Evolutionary conservation across 1,140 invertebrate genomes (phyloP).

Genomic region (Solenopsis fugax): DNA sequence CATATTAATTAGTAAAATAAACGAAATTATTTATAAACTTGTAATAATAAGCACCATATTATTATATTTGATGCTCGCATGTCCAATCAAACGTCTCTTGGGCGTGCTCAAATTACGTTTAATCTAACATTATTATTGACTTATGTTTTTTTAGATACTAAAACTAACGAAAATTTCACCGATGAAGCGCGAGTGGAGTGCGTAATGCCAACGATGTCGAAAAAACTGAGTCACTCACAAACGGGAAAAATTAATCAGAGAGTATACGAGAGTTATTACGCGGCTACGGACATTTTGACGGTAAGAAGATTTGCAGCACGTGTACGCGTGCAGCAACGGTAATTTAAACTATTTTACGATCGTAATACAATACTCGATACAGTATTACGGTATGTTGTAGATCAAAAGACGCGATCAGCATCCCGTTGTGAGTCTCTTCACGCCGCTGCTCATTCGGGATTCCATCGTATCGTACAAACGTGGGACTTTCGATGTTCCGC

Average conservation of each 20-base stretch:
- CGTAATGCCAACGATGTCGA: slow-evolving; percentile 73
- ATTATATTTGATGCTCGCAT: not conserved
- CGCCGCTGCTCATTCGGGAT: slow-evolving; percentile 90
- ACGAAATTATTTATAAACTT: slow-evolving; percentile 24
- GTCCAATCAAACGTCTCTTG: not conserved
- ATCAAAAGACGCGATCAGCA: slow-evolving; percentile 89
- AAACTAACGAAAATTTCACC: slow-evolving; percentile 77
- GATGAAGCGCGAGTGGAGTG: slow-evolving; percentile 76
- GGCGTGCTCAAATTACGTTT: not conserved
- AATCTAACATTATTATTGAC: not conserved
- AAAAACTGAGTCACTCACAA: slow-evolving; percentile 75
- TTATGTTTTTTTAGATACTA: slow-evolving; percentile 77
- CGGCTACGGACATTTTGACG: slow-evolving; percentile 91
- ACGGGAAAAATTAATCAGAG: slow-evolving; percentile 83
- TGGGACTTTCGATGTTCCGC: slow-evolving; percentile 82
- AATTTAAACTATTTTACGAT: slow-evolving; percentile 3
- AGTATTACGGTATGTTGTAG: slow-evolving; percentile 81
- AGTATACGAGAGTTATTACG: slow-evolving; percentile 90
- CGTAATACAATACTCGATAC: slow-evolving; percentile 7
- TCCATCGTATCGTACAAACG: slow-evolving; percentile 84
- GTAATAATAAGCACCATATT: slow-evolving; percentile 1
- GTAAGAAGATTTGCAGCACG: slow-evolving; percentile 83
- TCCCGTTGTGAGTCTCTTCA: slow-evolving; percentile 87
- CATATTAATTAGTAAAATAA: slow-evolving; percentile 35
- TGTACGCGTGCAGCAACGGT: not conserved